Base-by-base conservation (phyloP, 2,888 invertebrate genomes). In the Cataglyphis albicans region DNA sequence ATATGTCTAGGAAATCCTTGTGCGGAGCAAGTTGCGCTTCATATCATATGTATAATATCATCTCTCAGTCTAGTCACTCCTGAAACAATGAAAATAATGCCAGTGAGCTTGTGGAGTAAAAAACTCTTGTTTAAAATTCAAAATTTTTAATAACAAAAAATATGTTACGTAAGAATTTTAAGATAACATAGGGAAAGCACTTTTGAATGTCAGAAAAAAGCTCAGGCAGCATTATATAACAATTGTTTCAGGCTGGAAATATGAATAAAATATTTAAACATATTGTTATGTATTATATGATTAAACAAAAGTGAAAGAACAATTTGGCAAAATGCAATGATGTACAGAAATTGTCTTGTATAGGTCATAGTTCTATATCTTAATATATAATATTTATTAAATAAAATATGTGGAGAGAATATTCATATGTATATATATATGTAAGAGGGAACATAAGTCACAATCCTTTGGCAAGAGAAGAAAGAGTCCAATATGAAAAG, bases 41-140 rank as follows among this genome's bases (percentile, higher is more conserved):
- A 85, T 88, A 91, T 89, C 87, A 86, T 87, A 86, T 82, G 89
- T 89, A 90, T 82, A 90, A 91, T 90, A 89, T 82, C 90, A 84
- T 88, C 85, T 87, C 88, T 87, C 88, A 89, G 88, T 92, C 92
- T 93, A 93, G 93, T 94, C 95, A 94, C 95, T 95, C 96, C 96
- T 96, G 96, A 96, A 96, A 96, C 96, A 96, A 95, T 95, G 93
- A 94, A 94, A 94, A 94, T 94, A 93, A 94, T 94, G 94, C 94
- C 92, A 91, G 93, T 94, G 94, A 94, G 94, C 94, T 93, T 88
- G 57, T 68, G 76, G 25, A 64, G 83, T 55, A 87, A n/a, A 84
- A 78, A n/a, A 83, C 84, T 82, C 65, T 83, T 65, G 32, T 70
- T 86, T 64, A 68, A 78, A 84, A 84, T 89, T 88, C 67, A 85